Conservation (phyloP, 2,888 invertebrate genomes). For the Holacanthella duospinosa region DNA sequence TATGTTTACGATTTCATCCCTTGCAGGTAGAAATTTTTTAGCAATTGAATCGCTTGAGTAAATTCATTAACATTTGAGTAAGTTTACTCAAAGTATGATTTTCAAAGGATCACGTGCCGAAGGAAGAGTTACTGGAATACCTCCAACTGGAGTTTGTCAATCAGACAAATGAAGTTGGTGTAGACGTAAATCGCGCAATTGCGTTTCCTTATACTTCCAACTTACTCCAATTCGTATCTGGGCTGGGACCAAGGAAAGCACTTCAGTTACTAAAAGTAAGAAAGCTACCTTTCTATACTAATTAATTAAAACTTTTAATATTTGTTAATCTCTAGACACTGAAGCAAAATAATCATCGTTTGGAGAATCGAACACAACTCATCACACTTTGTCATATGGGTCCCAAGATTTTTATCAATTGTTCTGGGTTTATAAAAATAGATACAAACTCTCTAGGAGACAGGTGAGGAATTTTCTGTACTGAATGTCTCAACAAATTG, state of each 20-base stretch:
- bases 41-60: too few relatives aligned
- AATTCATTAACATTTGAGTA: conserved; percentile 1
- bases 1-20: conserved; percentile 84
- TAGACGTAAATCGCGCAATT: conserved; percentile 89
- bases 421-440: conserved; percentile 97
- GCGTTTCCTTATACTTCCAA: conserved; percentile 77
- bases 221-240: conserved; percentile 91
- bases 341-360: conserved; percentile 78
- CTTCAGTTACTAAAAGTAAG: conserved; percentile 61
- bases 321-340: conserved; percentile 48
- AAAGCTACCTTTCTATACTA: not conserved
- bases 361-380: conserved; percentile 89
- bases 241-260: conserved; percentile 90
- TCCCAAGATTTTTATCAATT: conserved; percentile 96
- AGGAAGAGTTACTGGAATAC: conserved; percentile 75
- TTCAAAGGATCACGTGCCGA: conserved; percentile 47
- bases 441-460: conserved; percentile 92
- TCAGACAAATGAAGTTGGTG: conserved; percentile 93
- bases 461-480: conserved; percentile 42
- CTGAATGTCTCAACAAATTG: not conserved
- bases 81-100: conserved; percentile 12
- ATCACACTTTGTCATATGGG: conserved; percentile 95
- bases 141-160: conserved; percentile 81
- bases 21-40: conserved; percentile 53
- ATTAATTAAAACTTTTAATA: not conserved